These are phyloP conservation scores for Sebastes vulpes DNA, from an alignment of 2,797 vertebrate genomes.

Conservation along the genomic window DNA sequence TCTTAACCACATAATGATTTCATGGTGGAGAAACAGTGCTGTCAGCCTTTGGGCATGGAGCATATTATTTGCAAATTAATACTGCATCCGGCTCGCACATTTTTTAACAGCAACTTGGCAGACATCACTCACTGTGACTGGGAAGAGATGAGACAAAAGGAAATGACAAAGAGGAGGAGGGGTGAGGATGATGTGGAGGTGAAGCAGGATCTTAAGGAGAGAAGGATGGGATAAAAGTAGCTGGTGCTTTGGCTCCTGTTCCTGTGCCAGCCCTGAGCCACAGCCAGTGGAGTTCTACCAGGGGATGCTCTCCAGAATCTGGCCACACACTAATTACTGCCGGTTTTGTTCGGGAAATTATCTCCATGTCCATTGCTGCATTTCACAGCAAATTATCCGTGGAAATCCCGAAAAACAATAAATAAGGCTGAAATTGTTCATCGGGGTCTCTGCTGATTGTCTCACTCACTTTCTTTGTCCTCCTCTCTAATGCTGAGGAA, in stretches of 20 bases:
- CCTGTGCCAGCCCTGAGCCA: slow-evolving; percentile 41
- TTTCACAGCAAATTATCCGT: slow-evolving; percentile 86
- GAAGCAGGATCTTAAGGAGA: slow-evolving; percentile 48
- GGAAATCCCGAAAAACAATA: slow-evolving; percentile 83
- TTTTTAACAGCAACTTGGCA: slow-evolving; percentile 45
- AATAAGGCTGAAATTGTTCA: slow-evolving; percentile 80
- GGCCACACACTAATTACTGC: slow-evolving; percentile 83
- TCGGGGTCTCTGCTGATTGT: slow-evolving; percentile 72
- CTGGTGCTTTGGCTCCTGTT: slow-evolving; percentile 38
- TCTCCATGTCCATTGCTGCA: slow-evolving; percentile 80
- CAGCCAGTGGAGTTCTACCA: slow-evolving; percentile 57
- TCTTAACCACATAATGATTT: slow-evolving; percentile 6
- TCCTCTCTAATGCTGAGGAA: slow-evolving; percentile 63
- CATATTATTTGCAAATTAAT: slow-evolving; percentile 48
- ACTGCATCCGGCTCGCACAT: slow-evolving; percentile 27
- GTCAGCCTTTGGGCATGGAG: slow-evolving; percentile 8
- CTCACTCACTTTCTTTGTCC: slow-evolving; percentile 70
- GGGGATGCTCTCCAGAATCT: slow-evolving; percentile 70
- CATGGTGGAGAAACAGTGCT: slow-evolving; percentile 9
- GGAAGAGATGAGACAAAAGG: slow-evolving; percentile 40
- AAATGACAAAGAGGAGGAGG: slow-evolving; percentile 35
- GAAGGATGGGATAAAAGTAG: slow-evolving; percentile 45
- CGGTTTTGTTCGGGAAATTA: slow-evolving; percentile 84
- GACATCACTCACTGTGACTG: slow-evolving; percentile 37
- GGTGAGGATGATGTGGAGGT: slow-evolving; percentile 20